Evolutionary conservation across 2,888 invertebrate species (phyloP), one percentile per base, ranked within the genome.

Genomic region (Machimus atricapillus): DNA sequence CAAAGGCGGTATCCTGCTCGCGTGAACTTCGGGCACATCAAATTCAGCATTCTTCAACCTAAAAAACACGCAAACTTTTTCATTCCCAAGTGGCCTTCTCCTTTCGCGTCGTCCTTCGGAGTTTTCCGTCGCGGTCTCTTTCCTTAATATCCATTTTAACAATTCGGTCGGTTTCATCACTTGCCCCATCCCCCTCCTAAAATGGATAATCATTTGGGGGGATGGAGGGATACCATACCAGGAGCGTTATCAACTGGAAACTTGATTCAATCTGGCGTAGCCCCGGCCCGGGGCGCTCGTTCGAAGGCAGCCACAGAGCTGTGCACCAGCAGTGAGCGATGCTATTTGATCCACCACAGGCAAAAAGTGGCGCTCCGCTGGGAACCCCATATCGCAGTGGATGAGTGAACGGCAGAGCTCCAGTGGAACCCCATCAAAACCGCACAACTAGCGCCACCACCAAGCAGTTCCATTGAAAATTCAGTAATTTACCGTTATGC

Each of bases 401-500:
- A 56, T 81, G 81, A 81, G 31, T 58, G 81, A 56, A 56, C 81
- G 58, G 34, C 81, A 56, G n/a, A 81, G 31, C 31, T 81, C 31
- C 56, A 81, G 56, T 81, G 81, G 31, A 52, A 52, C 81, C 83
- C 83, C 73, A 66, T 83, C 73, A 34, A 83, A 83, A 83, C 83
- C 66, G 73, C 83, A 83, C 73, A 73, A 83, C 83, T 83, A 83
- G 66, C 83, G 81, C 81, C 81, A 58, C 81, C 81, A 73, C 23
- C 73, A 83, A n/a, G 73, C 83, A 73, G 43, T 73, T 73, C 43
- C 83, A 83, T 73, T 83, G 66, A 66, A 83, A 83, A 83, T 83
- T 83, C 83, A 83, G 83, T 83, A 83, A 83, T 83, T 83, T 73
- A 83, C 83, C 83, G 73, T 83, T 83, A 83, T 73, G 73, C 19